Evolutionary conservation across 1,140 invertebrate species (phyloP).

Genomic region (Orussus abietinus): DNA sequence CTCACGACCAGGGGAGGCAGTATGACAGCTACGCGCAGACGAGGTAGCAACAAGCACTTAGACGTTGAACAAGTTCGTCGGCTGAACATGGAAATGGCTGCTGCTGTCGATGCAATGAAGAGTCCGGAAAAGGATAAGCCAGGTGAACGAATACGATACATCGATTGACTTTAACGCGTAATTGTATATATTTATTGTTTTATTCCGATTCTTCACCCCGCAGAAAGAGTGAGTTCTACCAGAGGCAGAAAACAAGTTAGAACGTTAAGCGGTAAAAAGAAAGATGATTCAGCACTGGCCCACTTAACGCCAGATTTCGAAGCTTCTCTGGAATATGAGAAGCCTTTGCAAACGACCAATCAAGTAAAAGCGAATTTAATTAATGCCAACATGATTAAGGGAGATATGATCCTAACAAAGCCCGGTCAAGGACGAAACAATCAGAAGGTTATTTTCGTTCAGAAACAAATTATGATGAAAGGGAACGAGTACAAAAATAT

Average conservation of each 20-base stretch:
- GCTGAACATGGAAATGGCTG: constrained; percentile 51
- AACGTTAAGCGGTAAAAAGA: constrained; percentile 32
- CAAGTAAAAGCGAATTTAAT: constrained; percentile 49
- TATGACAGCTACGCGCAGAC: constrained; percentile 31
- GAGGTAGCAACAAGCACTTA: constrained; percentile 42
- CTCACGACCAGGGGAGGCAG: constrained; percentile 47
- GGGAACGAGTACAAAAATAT: constrained; percentile 36
- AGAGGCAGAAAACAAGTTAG: constrained; percentile 36
- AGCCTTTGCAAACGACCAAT: constrained; percentile 44
- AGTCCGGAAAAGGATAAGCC: constrained; percentile 42
- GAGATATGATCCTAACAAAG: constrained; percentile 48
- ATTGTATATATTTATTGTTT: no score
- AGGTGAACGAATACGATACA: no score
- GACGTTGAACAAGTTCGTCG: constrained; percentile 46
- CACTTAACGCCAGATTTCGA: neutral
- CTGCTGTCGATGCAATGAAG: constrained; percentile 49
- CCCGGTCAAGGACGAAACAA: constrained; percentile 39
- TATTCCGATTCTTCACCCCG: no score
- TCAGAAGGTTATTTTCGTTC: constrained; percentile 42
- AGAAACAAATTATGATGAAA: constrained; percentile 44
- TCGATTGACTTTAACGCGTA: no score
- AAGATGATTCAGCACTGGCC: constrained; percentile 24
- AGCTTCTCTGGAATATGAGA: constrained; percentile 21
- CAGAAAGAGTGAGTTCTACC: constrained; percentile 15
- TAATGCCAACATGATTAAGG: constrained; percentile 48